Base-by-base conservation (phyloP, 2,888 invertebrate species). In the Autographa pulchrina region DNA sequence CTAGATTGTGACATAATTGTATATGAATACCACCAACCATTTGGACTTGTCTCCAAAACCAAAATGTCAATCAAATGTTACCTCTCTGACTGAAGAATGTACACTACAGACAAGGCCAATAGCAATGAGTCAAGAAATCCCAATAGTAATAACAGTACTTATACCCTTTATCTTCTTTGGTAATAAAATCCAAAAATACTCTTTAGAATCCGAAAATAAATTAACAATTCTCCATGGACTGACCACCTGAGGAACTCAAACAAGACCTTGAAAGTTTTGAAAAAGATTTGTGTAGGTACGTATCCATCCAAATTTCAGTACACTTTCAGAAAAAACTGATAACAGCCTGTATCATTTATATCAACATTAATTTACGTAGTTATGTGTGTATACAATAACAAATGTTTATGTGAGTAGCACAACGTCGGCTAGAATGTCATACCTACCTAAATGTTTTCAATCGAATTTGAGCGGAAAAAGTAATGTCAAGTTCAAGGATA, bases 401-500 rank as follows among this genome's bases (percentile, higher is more conserved):
- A 54, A 20, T 20, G 54, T 25, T 25, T 56, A 54, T 8, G 13
- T 56, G 54, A 56, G 13, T 56, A 25, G 20, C 25, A 13, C 5
- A 56, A 25, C 11, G 11, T 48, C n/a, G n/a, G n/a, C n/a, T n/a
- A 7, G n/a, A 48, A 48, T 48, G 48, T 48, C 48, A 43, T 43
- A 43, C 3, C 4, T 43, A 43, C 3, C 4, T 14, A 6, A 48
- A 48, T 48, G n/a, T 48, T 48, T n/a, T 48, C 48, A 48, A 48
- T 48, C n/a, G n/a, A 56, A 56, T 25, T 56, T 20, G 5, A 25
- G 25, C 13, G 13, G n/a, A 48, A 56, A 56, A 56, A 13, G 54
- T 20, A 25, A 25, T 56, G 54, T 56, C 20, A 25, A 56, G 54
- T 56, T 56, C 54, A 56, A 56, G 54, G 54, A 56, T 56, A 56